Conservation (phyloP, 2,797 vertebrate genomes). For the Sarcoramphus papa region DNA sequence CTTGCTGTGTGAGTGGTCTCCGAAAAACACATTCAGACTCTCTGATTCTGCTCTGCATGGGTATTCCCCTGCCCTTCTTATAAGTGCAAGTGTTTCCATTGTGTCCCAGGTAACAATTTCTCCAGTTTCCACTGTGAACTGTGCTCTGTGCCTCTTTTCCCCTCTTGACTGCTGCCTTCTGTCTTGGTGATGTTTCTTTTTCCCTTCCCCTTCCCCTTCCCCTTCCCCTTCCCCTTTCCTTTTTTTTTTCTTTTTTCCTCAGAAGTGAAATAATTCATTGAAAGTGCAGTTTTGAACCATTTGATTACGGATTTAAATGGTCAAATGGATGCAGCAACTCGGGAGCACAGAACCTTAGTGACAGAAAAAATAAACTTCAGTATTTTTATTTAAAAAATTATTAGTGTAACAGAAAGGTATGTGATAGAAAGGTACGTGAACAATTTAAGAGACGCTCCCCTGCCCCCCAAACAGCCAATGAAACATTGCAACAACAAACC, state of each 20-base stretch:
- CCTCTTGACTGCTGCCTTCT: neutral
- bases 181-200: neutral
- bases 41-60: neutral
- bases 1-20: neutral
- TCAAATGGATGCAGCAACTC: neutral
- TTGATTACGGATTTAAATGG: neutral
- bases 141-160: neutral
- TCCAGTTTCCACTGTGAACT: neutral
- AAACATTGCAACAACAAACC: neutral
- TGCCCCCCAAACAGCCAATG: neutral
- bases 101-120: neutral
- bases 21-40: neutral
- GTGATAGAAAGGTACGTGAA: neutral
- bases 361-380: neutral
- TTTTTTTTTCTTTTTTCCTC: neutral
- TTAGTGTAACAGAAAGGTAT: neutral
- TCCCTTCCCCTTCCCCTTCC: no score
- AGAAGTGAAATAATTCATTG: neutral
- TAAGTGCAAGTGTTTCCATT: neutral
- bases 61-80: neutral
- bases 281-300: neutral
- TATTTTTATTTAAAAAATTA: neutral
- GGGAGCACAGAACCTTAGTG: neutral
- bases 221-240: no score
- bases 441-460: neutral